Conservation (phyloP, 2,888 invertebrate genomes). For the Nomada goodeniana region DNA sequence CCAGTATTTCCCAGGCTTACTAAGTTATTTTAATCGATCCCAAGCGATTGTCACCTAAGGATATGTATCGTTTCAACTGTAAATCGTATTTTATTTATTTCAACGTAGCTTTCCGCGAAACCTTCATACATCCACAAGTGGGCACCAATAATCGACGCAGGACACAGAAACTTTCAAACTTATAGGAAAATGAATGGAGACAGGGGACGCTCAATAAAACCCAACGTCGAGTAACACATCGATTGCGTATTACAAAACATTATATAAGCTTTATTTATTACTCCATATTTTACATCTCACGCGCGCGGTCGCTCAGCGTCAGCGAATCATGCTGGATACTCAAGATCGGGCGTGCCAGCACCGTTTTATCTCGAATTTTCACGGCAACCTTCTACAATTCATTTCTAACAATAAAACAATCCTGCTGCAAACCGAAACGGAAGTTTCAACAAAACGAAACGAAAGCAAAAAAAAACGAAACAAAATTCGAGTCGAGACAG, state of each 20-base stretch:
- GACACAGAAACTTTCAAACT: background rate
- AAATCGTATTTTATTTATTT: too few relatives aligned
- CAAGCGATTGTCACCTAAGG: too few relatives aligned
- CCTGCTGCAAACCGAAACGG: background rate
- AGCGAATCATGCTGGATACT: slow-evolving; percentile 22
- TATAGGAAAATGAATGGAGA: too few relatives aligned
- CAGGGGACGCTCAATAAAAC: background rate
- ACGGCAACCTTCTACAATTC: background rate
- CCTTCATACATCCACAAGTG: too few relatives aligned
- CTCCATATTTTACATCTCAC: slow-evolving; percentile 71
- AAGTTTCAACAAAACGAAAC: background rate
- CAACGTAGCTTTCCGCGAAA: too few relatives aligned
- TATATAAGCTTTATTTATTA: slow-evolving; percentile 74
- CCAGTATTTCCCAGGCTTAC: too few relatives aligned
- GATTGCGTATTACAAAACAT: slow-evolving; percentile 66
- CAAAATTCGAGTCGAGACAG: slow-evolving; percentile 6
- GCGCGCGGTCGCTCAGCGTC: slow-evolving; percentile 47
- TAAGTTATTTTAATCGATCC: too few relatives aligned
- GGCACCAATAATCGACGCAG: too few relatives aligned
- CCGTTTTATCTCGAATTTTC: slow-evolving; percentile 25
- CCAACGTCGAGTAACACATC: background rate
- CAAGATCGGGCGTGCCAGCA: slow-evolving; percentile 16
- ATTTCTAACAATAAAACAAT: background rate
- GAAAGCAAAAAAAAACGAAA: background rate
- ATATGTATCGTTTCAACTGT: too few relatives aligned